Base-by-base conservation (phyloP, 2,888 invertebrate species). In the Gari tellinella region DNA sequence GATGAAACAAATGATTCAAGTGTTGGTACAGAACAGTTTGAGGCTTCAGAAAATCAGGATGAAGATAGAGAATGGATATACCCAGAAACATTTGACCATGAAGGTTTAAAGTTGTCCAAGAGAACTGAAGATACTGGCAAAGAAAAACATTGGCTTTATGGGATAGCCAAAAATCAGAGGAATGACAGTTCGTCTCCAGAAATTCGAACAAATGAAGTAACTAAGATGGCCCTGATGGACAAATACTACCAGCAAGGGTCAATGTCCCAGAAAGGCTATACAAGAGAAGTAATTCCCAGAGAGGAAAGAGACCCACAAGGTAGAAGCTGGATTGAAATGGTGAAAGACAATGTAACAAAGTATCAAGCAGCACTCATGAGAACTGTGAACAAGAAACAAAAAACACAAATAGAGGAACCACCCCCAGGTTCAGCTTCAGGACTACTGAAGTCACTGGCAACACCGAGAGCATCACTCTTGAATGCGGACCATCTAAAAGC, bases 241-340 rank as follows among this genome's bases (percentile, higher is more conserved):
- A 31, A 31, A 31, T 31, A 31, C 10, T 31, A 31, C 10, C 31
- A 31, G 31, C 31, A 31, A 7, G 31, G 31, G 10, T 31, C 31
- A 4, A 31, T 31, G 10, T 4, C 31, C 10, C 31, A 31, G 5
- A 31, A 31, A 10, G 31, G 10, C 31, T 31, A 31, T 31, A 4
- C 31, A 31, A 31, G 10, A 31, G 5, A 31, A 31, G 31, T 31
- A 7, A n/a, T n/a, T n/a, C 31, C 4, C 4, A 31, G 31, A 31
- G 31, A 69, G 25, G 57, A 25, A 21, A 21, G 19, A 21, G 64
- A 58, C 19, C 56, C 55, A 31, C 49, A 38, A 21, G 62, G 63
- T n/a, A 61, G 58, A 26, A 60, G 51, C 15, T 78, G 78, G 78
- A 70, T 74, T 61, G 78, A 78, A 49, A 70, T 64, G 67, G 72